Percentiles rank a stretch among this genome's conserved stretches.
Conservation (phyloP, 2,888 invertebrate genomes). For the Meghimatium bilineatum region DNA sequence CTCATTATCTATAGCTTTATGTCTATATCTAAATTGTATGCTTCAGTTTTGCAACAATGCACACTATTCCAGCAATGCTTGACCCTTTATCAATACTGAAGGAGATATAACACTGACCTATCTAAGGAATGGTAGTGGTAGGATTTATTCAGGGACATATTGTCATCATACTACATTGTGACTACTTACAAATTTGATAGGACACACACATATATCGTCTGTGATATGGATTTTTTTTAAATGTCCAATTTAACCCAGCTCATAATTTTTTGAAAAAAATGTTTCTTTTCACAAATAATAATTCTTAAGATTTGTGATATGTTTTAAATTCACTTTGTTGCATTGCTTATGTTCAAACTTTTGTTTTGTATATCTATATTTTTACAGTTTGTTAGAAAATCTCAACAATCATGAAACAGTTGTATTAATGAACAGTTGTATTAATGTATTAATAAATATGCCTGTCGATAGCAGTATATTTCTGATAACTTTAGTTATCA, state of each 20-base stretch:
- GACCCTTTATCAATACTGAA: not conserved
- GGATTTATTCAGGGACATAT: not conserved
- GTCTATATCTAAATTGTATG: not conserved
- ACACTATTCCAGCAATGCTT: not conserved
- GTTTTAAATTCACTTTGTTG: not conserved
- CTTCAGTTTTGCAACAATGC: not conserved
- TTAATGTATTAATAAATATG: no score
- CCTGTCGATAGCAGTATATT: no score
- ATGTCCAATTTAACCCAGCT: not conserved
- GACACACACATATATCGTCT: not conserved
- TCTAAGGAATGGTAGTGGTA: not conserved
- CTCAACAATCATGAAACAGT: no score
- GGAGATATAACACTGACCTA: not conserved
- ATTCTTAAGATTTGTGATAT: not conserved
- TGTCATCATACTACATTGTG: not conserved
- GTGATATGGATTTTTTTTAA: not conserved
- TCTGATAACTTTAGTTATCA: no score
- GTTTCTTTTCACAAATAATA: not conserved
- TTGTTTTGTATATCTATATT: not conserved
- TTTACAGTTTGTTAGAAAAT: not conserved
- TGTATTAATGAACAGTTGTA: no score
- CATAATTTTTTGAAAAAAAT: not conserved
- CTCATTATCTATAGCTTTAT: not conserved
- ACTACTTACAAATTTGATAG: not conserved
- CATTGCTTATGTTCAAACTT: not conserved